A percentile compares a stretch with the other conserved stretches of the same genome.
phyloP scores from a whole-genome alignment of 2,113 vertebrate genomes.

The Cheirogaleus medius region DNA sequence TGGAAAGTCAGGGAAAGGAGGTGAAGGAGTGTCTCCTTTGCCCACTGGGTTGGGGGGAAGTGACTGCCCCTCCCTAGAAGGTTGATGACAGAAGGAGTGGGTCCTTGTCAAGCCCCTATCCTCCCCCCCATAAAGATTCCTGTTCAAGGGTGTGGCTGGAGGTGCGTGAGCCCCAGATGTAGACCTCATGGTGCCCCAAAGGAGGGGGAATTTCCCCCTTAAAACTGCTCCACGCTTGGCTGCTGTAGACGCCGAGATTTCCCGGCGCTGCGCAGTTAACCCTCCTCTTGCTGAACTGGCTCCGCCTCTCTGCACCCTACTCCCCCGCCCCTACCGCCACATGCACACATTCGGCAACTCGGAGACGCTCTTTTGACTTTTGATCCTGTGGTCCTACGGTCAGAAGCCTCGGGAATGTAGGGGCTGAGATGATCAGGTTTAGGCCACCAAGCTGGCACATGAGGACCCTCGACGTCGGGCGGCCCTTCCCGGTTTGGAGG shows the following conservation, averaged over 20 bases:
- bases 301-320: slow-evolving; percentile 13
- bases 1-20: background rate
- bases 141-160: slow-evolving; percentile 61
- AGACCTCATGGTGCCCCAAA: slow-evolving; percentile 75
- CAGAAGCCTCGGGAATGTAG: background rate
- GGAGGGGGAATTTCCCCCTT: slow-evolving; percentile 75
- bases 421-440: background rate
- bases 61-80: background rate
- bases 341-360: background rate
- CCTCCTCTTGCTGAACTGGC: slow-evolving; percentile 54
- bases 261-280: slow-evolving; percentile 63
- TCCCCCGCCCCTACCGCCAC: background rate
- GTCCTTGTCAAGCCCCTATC: background rate
- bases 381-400: background rate
- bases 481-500: background rate
- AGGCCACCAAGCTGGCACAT: background rate
- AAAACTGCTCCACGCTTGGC: slow-evolving; percentile 49
- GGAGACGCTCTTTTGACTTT: background rate
- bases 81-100: background rate
- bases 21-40: background rate
- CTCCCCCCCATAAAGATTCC: background rate
- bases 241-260: slow-evolving; percentile 55
- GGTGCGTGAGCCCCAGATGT: slow-evolving; percentile 17
- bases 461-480: background rate
- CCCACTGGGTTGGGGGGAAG: background rate